These are phyloP conservation scores for Hemiscyllium ocellatum DNA, from an alignment of 2,113 vertebrate species.

Conservation along the genomic window DNA sequence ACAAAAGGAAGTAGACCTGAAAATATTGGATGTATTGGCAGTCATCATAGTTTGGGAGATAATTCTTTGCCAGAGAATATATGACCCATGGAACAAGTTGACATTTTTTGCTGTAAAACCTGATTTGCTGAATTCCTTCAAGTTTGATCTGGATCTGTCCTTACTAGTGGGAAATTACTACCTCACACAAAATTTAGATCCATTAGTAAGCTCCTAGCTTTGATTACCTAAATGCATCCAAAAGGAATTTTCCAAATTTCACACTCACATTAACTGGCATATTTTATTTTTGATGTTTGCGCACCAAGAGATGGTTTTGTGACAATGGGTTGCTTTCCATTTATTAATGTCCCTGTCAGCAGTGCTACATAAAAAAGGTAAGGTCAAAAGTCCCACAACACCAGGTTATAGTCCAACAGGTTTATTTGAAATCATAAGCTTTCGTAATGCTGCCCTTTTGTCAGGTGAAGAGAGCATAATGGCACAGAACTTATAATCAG, in stretches of 20 bases:
- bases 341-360: not conserved
- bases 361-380: not conserved
- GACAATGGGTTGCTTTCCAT: not conserved
- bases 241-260: not conserved
- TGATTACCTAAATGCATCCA: not conserved
- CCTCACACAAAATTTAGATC: not conserved
- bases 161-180: not conserved
- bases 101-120: not conserved
- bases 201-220: not conserved
- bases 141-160: not conserved
- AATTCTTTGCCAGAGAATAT: not conserved
- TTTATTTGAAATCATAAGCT: no score
- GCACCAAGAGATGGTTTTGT: not conserved
- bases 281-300: no score
- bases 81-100: not conserved
- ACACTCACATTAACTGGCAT: not conserved
- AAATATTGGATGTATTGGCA: no score
- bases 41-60: not conserved
- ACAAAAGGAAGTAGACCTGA: no score
- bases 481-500: no score
- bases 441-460: no score
- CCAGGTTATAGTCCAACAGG: no score
- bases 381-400: no score
- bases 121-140: not conserved
- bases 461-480: no score